A percentile compares a stretch with the other conserved stretches of the same genome.
Conservation (phyloP, 2,113 vertebrate genomes). For the Clarias macrocephalus region DNA sequence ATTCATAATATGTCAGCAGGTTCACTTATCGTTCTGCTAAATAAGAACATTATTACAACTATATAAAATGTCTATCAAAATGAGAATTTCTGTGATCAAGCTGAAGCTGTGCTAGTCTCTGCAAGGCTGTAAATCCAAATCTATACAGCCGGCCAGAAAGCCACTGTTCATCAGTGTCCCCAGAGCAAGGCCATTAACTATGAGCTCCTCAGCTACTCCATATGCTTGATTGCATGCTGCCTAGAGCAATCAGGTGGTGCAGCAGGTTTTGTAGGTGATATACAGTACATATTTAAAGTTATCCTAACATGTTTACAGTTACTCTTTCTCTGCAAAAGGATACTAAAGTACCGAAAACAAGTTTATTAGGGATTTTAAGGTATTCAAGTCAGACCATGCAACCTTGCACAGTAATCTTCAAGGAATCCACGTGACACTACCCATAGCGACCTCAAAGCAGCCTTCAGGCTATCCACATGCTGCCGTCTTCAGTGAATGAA, state of each 20-base stretch:
- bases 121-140: background rate
- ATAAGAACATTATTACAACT: background rate
- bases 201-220: background rate
- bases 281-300: background rate
- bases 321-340: background rate
- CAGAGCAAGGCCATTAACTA: background rate
- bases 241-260: background rate
- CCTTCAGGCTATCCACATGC: background rate
- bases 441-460: background rate
- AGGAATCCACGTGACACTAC: background rate
- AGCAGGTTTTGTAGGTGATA: background rate
- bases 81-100: background rate
- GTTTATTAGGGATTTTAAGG: background rate
- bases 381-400: background rate
- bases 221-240: conserved; percentile 6
- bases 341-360: too few species aligned
- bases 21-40: background rate
- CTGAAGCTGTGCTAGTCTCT: background rate
- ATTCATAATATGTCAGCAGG: background rate
- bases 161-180: background rate
- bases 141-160: background rate
- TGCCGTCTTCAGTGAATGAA: background rate
- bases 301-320: background rate
- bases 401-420: background rate
- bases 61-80: background rate